Conservation (phyloP, 2,113 vertebrate species). For the Nannospalax galili region DNA sequence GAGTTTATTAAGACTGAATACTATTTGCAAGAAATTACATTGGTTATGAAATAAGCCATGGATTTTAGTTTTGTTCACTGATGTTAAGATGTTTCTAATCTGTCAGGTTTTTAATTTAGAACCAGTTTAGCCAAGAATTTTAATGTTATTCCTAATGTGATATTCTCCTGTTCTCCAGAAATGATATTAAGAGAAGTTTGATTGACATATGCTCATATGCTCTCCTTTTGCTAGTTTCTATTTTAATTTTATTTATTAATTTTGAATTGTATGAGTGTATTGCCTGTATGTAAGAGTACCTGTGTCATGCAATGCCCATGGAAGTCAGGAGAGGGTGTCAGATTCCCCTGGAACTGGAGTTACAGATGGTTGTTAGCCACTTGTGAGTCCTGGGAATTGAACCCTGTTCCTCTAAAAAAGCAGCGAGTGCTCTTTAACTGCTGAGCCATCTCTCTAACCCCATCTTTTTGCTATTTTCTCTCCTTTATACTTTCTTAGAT, state of each 20-base stretch:
- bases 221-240: neutral
- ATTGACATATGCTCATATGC: neutral
- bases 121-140: slow-evolving; percentile 18
- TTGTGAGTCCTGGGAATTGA: no score
- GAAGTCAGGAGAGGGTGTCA: no score
- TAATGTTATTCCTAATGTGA: slow-evolving; percentile 37
- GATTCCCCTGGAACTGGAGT: no score
- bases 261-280: no score
- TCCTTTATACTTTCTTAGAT: neutral
- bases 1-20: neutral
- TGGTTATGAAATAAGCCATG: slow-evolving; percentile 46
- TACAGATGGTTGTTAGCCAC: no score
- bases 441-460: no score
- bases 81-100: slow-evolving; percentile 17
- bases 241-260: no score
- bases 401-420: no score
- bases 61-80: slow-evolving; percentile 54
- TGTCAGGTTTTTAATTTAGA: slow-evolving; percentile 6
- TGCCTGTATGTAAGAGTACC: no score
- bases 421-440: no score
- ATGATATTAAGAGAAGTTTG: neutral
- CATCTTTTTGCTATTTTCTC: neutral
- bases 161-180: slow-evolving; percentile 10
- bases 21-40: slow-evolving; percentile 20
- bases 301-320: no score